Evolutionary conservation across 2,888 invertebrate genomes (phyloP).

Genomic region (Spilosoma lubricipeda): DNA sequence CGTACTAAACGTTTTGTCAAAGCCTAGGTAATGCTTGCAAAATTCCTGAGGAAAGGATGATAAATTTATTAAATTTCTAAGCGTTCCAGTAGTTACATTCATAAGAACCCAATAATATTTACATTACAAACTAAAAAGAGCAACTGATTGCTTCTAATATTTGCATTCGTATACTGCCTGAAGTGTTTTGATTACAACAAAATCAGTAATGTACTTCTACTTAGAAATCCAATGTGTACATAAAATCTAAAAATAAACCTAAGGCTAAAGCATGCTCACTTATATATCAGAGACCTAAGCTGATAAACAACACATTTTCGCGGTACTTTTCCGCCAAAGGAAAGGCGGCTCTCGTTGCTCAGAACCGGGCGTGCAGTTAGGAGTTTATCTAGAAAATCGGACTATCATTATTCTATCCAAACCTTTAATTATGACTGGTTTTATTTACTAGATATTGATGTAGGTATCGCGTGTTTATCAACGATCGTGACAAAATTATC

Average conservation of each 20-base stretch:
- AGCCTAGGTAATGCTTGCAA: not conserved
- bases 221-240: not conserved
- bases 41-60: not conserved
- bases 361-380: not conserved
- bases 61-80: not conserved
- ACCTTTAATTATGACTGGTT: conserved; percentile 51
- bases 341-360: not conserved
- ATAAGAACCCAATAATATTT: not conserved
- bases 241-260: not conserved
- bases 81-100: not conserved
- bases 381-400: conserved; percentile 26
- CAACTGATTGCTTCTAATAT: not conserved
- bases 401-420: conserved; percentile 44
- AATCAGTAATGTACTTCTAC: not conserved
- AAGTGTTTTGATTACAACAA: not conserved
- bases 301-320: not conserved
- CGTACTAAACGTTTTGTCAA: not conserved
- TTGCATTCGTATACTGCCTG: not conserved
- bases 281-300: not conserved
- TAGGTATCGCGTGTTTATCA: conserved; percentile 66
- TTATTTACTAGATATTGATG: conserved; percentile 63
- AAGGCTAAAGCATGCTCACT: not conserved
- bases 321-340: not conserved
- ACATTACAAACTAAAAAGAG: not conserved
- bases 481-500: conserved; percentile 67